Evolutionary conservation across 2,888 invertebrate genomes (phyloP), one percentile per base, ranked within the genome.

Genomic region (Fabriciana adippe): DNA sequence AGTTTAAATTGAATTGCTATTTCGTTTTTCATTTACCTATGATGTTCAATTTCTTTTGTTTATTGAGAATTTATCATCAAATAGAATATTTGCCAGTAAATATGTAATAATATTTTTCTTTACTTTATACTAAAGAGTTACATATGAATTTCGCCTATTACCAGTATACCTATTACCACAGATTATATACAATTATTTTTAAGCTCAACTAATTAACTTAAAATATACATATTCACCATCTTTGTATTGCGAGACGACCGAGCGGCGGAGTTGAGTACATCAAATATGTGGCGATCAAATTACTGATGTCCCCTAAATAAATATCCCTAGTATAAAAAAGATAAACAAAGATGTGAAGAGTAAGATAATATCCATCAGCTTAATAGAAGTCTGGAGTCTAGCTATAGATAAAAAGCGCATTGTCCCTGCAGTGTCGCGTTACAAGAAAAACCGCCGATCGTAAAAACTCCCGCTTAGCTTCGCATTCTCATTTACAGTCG

Each of bases 381-480:
- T 67, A 70, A 73, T 73, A 72, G 72, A 68, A 70, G 75, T 70
- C 68, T 71, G 68, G 69, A 57, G 63, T 68, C 71, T 67, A 66
- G 60, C 66, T 71, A 71, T 72, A 70, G 67, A 66, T 73, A 72
- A 60, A 62, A 59, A 69, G 55, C 68, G 54, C 73, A 73, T 70
- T 81, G 76, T 79, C 79, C 77, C 82, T 72, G 66, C 74, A 79
- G 86, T 85, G 79, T 89, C 84, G 82, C 83, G 83, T 90, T 90
- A 88, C 88, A 87, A 83, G 85, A 80, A 82, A 84, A 78, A 82
- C 83, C 79, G 76, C 72, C 71, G 81, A 76, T 85, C 85, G 81
- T 87, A 89, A 90, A 87, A 85, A 83, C 83, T 81, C 84, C 79
- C 79, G 79, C 78, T 79, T 78, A 79, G 79, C 79, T 82, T 79